Evolutionary conservation across 2,113 vertebrate genomes (phyloP), one percentile per base, ranked within the genome.

Genomic region (Petaurus breviceps): DNA sequence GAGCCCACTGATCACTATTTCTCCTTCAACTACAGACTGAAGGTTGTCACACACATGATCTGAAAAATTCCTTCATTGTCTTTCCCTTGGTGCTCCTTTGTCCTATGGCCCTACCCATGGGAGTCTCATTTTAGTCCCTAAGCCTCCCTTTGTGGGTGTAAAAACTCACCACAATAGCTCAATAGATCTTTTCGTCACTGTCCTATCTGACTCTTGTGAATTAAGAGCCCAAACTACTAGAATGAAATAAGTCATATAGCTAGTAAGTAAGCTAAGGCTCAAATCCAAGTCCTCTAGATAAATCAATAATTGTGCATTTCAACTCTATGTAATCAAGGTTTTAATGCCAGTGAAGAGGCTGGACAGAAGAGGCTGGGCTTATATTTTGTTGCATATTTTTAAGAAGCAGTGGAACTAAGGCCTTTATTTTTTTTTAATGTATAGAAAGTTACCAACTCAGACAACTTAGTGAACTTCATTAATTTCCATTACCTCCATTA

Each of bases 271-370:
- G 31, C 12, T 3, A 68, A 68, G 61, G 12, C 31, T 68, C 61
- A 68, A 68, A 68, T 4, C 12, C 61, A 37, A 37, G 14, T 68
- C 61, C 37, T 68, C 61, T 68, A 68, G 12, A 68, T 26, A 91
- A 90, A 90, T 77, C 93, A 93, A 92, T 96, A 95, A 95, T 50
- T 92, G 91, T 53, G 28, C 94, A 91, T 93, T 94, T 92, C 93
- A n/a, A 92, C 47, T 43, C 95, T 89, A 46, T 49, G 26, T 93
- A 92, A 92, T 9, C 91, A 47, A 89, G 52, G 49, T 95, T 94
- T 51, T 91, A 92, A 54, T 50, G 16, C 37, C 51, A 92, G 92
- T 43, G 84, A 77, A 57, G 28, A n/a, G 49, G 22, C n/a, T n/a
- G 68, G 25, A 50, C 22, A 47, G n/a, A 50, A 46, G 91, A 91